These are phyloP conservation scores for Aplocera efformata DNA, from an alignment of 2,888 invertebrate genomes.

Conservation along the genomic window DNA sequence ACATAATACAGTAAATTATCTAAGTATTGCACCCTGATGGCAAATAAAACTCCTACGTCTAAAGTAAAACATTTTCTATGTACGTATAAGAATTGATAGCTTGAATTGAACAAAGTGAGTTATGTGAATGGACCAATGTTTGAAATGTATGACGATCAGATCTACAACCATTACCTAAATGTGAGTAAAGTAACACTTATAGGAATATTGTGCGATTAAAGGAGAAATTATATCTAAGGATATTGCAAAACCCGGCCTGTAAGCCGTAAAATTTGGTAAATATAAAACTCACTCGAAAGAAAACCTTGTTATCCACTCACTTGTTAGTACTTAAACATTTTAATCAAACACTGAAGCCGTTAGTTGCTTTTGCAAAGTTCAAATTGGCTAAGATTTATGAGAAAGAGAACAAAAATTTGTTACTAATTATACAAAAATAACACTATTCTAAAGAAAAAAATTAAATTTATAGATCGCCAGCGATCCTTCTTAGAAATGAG, in stretches of 20 bases:
- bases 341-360: conserved; percentile 70
- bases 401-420: conserved; percentile 59
- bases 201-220: conserved; percentile 58
- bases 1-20: conserved; percentile 61
- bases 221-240: conserved; percentile 45
- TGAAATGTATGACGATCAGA: conserved; percentile 28
- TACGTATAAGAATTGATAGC: conserved; percentile 7
- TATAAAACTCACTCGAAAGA: conserved; percentile 52
- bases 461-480: conserved; percentile 69
- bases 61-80: conserved; percentile 9
- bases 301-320: conserved; percentile 70
- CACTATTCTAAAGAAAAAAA: conserved; percentile 73
- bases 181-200: conserved; percentile 19
- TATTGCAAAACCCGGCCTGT: conserved; percentile 76
- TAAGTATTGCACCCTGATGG: conserved; percentile 47
- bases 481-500: conserved; percentile 73
- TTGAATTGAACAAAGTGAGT: conserved; percentile 9
- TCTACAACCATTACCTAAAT: conserved; percentile 27
- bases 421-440: conserved; percentile 53
- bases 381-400: conserved; percentile 52
- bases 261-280: conserved; percentile 35
- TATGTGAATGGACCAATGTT: conserved; percentile 3
- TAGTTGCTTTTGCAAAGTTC: conserved; percentile 69
- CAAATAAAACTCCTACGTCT: conserved; percentile 13
- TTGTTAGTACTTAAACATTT: conserved; percentile 69